Percentiles rank a stretch among this genome's conserved stretches.
These are phyloP conservation scores for Notocelia uddmanniana DNA, from an alignment of 2,888 invertebrate species.

Conservation along the genomic window DNA sequence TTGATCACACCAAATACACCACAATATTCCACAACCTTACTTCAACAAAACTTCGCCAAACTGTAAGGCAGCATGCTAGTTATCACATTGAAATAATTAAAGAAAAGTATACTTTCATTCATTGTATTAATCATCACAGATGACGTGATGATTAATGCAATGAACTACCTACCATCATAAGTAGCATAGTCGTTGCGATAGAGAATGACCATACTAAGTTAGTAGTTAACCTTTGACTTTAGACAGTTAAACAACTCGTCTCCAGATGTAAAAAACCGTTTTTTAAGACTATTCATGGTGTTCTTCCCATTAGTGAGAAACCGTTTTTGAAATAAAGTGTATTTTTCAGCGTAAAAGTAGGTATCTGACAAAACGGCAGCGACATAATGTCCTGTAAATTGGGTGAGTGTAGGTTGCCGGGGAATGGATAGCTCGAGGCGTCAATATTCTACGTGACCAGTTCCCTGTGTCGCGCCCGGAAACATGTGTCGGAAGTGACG, in stretches of 20 bases:
- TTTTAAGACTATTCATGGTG: not conserved
- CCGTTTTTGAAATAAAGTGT: slow-evolving; percentile 4
- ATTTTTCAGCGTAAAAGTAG: slow-evolving; percentile 39
- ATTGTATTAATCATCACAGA: no score
- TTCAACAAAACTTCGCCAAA: no score
- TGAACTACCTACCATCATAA: no score
- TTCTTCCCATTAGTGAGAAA: not conserved
- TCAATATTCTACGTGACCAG: slow-evolving; percentile 86
- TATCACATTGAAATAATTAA: no score
- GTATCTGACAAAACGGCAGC: slow-evolving; percentile 43
- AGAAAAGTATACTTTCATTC: no score
- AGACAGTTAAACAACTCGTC: not conserved
- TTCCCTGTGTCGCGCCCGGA: slow-evolving; percentile 77
- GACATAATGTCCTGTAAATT: slow-evolving; percentile 46
- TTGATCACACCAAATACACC: no score
- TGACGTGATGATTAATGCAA: no score
- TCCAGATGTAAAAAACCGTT: not conserved
- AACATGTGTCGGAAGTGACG: slow-evolving; percentile 84
- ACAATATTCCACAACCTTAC: no score
- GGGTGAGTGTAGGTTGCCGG: slow-evolving; percentile 65
- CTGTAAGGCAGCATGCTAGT: no score
- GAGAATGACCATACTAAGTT: not conserved
- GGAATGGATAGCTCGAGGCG: slow-evolving; percentile 79
- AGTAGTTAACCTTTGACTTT: not conserved
- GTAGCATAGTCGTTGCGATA: not conserved